These are phyloP conservation scores for Esperia sulphurella DNA, from an alignment of 2,888 invertebrate species.

Conservation along the genomic window DNA sequence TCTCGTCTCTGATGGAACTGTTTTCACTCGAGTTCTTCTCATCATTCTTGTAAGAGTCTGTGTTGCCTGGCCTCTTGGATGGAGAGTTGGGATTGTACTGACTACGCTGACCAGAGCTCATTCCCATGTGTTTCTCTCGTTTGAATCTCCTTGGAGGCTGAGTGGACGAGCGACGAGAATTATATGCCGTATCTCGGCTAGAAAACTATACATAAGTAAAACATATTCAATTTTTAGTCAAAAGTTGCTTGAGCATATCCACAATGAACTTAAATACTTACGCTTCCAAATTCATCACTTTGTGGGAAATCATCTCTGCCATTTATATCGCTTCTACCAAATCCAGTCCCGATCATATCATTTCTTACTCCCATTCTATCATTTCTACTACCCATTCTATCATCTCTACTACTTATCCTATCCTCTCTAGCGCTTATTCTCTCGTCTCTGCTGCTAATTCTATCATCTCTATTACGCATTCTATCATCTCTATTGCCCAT, in stretches of 20 bases:
- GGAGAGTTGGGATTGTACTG: slow-evolving; percentile 63
- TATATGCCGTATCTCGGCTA: slow-evolving; percentile 24
- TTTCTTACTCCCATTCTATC: slow-evolving; percentile 20
- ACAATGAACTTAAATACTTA: slow-evolving; percentile 31
- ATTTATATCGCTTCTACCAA: slow-evolving; percentile 28
- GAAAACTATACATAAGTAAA: slow-evolving; percentile 1
- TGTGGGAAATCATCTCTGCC: slow-evolving; percentile 42
- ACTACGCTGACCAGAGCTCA: slow-evolving; percentile 62
- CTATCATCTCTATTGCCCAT: slow-evolving; percentile 24
- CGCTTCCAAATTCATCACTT: slow-evolving; percentile 44
- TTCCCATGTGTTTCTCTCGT: slow-evolving; percentile 47
- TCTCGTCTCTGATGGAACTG: slow-evolving; percentile 37
- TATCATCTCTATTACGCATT: slow-evolving; percentile 14
- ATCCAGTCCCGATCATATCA: slow-evolving; percentile 20
- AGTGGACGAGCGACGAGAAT: slow-evolving; percentile 33
- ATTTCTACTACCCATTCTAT: slow-evolving; percentile 17
- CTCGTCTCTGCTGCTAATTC: slow-evolving; percentile 22
- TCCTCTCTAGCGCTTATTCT: slow-evolving; percentile 26
- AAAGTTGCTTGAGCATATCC: no score
- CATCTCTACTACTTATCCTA: slow-evolving; percentile 24
- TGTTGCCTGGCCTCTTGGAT: slow-evolving; percentile 27
- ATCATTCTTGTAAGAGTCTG: slow-evolving; percentile 34
- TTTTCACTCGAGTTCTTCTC: slow-evolving; percentile 44
- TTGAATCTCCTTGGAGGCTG: slow-evolving; percentile 46
- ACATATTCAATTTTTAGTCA: no score